Conservation (phyloP, 2,113 vertebrate genomes). For the Ardeotis arabs region DNA sequence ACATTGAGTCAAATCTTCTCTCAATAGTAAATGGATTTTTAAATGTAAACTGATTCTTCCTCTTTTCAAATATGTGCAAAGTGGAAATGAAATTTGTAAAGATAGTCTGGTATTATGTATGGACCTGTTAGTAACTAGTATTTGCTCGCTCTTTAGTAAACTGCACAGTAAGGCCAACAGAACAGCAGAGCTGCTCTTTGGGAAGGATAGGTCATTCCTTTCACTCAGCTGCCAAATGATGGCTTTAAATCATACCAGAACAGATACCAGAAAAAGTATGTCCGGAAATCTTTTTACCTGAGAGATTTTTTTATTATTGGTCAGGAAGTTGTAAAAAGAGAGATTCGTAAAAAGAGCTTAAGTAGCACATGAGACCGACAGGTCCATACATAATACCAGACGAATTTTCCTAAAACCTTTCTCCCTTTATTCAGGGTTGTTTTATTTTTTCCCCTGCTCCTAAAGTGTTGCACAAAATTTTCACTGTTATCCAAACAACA, state of each 20-base stretch:
- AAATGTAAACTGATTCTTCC: background rate
- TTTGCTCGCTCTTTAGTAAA: background rate
- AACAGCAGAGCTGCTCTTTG: background rate
- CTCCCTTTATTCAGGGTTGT: background rate
- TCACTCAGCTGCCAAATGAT: background rate
- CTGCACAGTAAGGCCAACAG: background rate
- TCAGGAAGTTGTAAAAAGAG: slow-evolving; percentile 11
- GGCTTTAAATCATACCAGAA: background rate
- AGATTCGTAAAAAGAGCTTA: background rate
- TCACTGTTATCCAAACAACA: background rate
- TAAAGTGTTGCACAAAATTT: background rate
- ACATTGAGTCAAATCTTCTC: background rate
- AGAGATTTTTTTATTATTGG: background rate
- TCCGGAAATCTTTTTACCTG: slow-evolving; percentile 4
- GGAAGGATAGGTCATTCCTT: background rate
- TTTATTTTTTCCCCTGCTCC: background rate
- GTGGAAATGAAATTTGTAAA: background rate
- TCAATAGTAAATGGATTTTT: background rate
- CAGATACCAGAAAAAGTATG: background rate
- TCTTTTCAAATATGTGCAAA: background rate
- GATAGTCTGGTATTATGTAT: background rate
- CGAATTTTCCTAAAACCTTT: too few species aligned
- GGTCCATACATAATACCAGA: too few species aligned
- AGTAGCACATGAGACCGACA: too few species aligned
- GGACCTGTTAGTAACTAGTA: background rate